Evolutionary conservation across 2,888 invertebrate species (phyloP).

Genomic region (Disparrhopalites patrizii): DNA sequence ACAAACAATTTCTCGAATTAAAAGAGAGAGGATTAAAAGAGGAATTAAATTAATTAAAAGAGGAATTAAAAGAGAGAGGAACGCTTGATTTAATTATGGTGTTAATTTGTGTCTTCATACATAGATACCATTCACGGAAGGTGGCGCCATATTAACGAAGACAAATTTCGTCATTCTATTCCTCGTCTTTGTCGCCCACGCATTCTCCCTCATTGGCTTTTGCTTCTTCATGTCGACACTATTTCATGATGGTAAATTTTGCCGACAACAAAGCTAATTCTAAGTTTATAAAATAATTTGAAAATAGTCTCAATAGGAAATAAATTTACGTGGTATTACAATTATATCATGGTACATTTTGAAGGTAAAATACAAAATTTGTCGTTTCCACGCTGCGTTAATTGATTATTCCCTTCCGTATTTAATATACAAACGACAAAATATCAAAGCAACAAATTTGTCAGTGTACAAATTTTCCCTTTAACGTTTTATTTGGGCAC

Average conservation of each 20-base stretch:
- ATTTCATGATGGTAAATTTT: slow-evolving; percentile 56
- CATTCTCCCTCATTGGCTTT: slow-evolving; percentile 67
- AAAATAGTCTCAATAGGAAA: too few species aligned
- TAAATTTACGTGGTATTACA: too few species aligned
- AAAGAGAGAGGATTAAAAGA: too few species aligned
- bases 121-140: neutral
- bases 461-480: too few species aligned
- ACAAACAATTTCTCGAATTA: too few species aligned
- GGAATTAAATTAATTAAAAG: neutral
- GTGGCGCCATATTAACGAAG: slow-evolving; percentile 64
- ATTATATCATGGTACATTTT: neutral
- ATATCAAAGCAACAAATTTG: too few species aligned
- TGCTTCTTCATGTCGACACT: slow-evolving; percentile 75
- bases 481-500: too few species aligned
- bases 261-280: too few species aligned
- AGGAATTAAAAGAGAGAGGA: neutral
- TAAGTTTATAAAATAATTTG: too few species aligned
- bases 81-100: neutral
- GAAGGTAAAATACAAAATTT: neutral
- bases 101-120: neutral
- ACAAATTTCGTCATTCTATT: slow-evolving; percentile 65
- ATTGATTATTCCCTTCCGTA: neutral
- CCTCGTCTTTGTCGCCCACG: slow-evolving; percentile 67
- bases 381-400: too few species aligned
- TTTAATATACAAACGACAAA: neutral